phyloP scores from a whole-genome alignment of 2,797 vertebrate species.

The Meriones psammophilus region DNA sequence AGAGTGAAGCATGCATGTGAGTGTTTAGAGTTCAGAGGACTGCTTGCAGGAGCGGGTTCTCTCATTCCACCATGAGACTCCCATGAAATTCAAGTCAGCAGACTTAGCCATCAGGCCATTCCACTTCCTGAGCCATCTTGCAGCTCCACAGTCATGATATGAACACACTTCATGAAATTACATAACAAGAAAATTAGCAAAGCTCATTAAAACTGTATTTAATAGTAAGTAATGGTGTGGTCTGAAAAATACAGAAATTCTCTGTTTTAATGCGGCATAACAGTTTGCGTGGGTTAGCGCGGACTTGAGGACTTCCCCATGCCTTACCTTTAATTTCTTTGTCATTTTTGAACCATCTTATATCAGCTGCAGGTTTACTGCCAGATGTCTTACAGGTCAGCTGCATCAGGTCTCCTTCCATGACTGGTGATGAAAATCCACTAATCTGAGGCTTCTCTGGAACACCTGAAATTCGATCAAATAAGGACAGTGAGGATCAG shows the following conservation, averaged over 20 bases:
- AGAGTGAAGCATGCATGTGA: too few species aligned
- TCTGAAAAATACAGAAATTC: conserved; percentile 59
- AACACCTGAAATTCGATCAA: conserved; percentile 91
- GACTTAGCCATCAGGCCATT: neutral
- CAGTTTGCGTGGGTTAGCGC: conserved; percentile 3
- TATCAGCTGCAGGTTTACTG: conserved; percentile 97
- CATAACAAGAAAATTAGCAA: neutral
- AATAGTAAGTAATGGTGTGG: neutral
- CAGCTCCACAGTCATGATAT: neutral
- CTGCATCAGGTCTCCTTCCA: conserved; percentile 96
- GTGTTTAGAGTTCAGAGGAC: neutral
- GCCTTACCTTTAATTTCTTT: conserved; percentile 98
- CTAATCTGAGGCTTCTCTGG: conserved; percentile 96
- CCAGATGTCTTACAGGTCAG: conserved; percentile 96
- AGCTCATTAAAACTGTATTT: neutral
- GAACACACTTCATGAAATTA: neutral
- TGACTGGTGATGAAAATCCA: conserved; percentile 96
- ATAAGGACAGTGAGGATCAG: neutral
- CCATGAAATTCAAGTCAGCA: too few species aligned
- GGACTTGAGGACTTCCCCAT: neutral
- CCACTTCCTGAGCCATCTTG: neutral
- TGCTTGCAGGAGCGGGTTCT: neutral
- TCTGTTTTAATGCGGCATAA: neutral
- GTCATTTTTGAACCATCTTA: conserved; percentile 98
- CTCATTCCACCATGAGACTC: neutral